phyloP scores from a whole-genome alignment of 2,888 invertebrate genomes.

The Eugnorisma glareosa region DNA sequence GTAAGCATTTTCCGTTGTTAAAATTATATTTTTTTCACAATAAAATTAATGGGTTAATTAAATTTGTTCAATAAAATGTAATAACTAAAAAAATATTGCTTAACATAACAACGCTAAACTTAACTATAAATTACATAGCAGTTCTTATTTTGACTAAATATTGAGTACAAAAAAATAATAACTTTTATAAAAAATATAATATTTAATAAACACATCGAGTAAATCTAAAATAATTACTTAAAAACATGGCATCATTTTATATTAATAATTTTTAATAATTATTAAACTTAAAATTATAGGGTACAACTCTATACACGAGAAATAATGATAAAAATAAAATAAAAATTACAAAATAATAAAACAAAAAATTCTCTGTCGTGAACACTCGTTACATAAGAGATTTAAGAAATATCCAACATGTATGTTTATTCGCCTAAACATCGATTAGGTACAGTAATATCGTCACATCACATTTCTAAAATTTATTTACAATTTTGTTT shows the following conservation, averaged over 20 bases:
- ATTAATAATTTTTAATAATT: slow-evolving; percentile 73
- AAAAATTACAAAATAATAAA: slow-evolving; percentile 68
- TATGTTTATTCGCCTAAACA: slow-evolving; percentile 81
- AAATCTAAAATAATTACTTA: slow-evolving; percentile 84
- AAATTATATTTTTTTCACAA: slow-evolving; percentile 76
- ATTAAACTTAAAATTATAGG: slow-evolving; percentile 68
- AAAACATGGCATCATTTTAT: slow-evolving; percentile 89
- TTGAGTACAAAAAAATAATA: slow-evolving; percentile 87
- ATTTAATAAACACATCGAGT: slow-evolving; percentile 87
- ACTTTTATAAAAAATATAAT: slow-evolving; percentile 90
- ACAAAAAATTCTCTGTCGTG: slow-evolving; percentile 76
- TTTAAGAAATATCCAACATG: slow-evolving; percentile 70
- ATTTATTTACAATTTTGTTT: slow-evolving; percentile 83
- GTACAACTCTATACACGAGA: slow-evolving; percentile 72
- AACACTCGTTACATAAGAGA: slow-evolving; percentile 71
- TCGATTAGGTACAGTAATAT: slow-evolving; percentile 84
- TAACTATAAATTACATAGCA: slow-evolving; percentile 84
- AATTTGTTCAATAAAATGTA: slow-evolving; percentile 83
- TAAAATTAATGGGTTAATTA: slow-evolving; percentile 82
- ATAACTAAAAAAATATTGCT: slow-evolving; percentile 80
- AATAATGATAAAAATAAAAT: slow-evolving; percentile 65
- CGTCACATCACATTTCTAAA: slow-evolving; percentile 88
- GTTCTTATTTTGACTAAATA: slow-evolving; percentile 83
- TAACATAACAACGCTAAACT: slow-evolving; percentile 88
- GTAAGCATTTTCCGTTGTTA: slow-evolving; percentile 90